Evolutionary conservation across 1,140 invertebrate species (phyloP).

Genomic region (Solen grandis): DNA sequence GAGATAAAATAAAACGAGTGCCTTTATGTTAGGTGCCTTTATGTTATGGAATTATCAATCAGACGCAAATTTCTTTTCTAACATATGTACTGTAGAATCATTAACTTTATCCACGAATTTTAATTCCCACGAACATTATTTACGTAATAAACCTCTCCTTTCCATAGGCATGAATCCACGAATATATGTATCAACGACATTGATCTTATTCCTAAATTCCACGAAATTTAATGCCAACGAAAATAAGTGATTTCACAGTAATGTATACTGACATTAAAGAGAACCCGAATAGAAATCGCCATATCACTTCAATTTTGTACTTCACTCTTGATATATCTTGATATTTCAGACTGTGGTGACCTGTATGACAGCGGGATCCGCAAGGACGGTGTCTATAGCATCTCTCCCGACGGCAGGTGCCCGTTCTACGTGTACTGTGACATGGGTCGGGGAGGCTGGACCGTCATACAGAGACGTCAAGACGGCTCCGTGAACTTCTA

Average conservation of each 20-base stretch:
- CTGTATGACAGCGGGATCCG: not conserved
- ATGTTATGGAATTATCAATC: too few species aligned
- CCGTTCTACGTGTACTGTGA: constrained; percentile 35
- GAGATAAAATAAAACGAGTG: too few species aligned
- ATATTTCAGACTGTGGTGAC: constrained; percentile 15
- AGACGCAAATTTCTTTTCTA: not conserved
- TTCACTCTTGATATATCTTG: not conserved
- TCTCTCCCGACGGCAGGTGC: constrained; percentile 38
- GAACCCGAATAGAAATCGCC: not conserved
- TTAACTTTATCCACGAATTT: not conserved
- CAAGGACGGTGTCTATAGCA: constrained; percentile 17
- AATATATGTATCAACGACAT: too few species aligned
- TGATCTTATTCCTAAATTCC: too few species aligned
- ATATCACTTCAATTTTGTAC: not conserved
- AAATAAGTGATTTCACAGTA: too few species aligned
- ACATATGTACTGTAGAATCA: too few species aligned
- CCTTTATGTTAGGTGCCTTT: too few species aligned
- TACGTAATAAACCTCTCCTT: not conserved
- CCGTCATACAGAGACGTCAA: constrained; percentile 27
- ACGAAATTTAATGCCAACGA: too few species aligned
- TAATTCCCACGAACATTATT: too few species aligned
- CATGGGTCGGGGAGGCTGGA: constrained; percentile 40
- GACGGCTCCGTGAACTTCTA: constrained; percentile 30
- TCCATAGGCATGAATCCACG: too few species aligned
- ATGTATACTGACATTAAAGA: not conserved